phyloP scores from a whole-genome alignment of 2,888 invertebrate species.

The Keiferia lycopersicella region DNA sequence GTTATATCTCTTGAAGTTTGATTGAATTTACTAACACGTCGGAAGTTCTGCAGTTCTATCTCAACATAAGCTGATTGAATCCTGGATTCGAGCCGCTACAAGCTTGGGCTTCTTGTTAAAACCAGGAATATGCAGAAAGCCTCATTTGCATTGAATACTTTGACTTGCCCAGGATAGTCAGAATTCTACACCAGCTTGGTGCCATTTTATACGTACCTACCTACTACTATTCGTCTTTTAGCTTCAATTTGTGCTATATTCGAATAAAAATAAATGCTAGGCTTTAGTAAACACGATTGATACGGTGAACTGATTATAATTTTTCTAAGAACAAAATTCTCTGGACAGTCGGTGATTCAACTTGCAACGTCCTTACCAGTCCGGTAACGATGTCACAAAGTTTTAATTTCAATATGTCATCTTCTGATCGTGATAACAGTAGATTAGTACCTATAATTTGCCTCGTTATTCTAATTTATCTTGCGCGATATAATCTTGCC shows the following conservation, averaged over 20 bases:
- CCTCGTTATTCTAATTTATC: not conserved
- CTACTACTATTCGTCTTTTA: too few species aligned
- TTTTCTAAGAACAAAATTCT: too few species aligned
- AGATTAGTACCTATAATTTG: not conserved
- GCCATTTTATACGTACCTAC: too few species aligned
- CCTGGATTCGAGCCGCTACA: not conserved
- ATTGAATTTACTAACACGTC: conserved; percentile 1
- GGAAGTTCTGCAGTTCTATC: not conserved
- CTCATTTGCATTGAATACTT: not conserved
- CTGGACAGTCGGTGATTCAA: too few species aligned
- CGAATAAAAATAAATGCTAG: too few species aligned
- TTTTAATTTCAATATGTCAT: too few species aligned
- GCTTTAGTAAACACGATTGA: too few species aligned
- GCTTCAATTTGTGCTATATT: too few species aligned
- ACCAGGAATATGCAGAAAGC: conserved; percentile 7
- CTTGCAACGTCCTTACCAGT: too few species aligned
- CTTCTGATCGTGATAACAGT: too few species aligned
- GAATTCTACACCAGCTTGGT: not conserved
- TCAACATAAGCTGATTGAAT: conserved; percentile 9
- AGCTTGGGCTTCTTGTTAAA: not conserved
- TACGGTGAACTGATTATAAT: too few species aligned
- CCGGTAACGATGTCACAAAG: too few species aligned
- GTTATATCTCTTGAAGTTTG: not conserved
- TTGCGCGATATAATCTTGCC: not conserved
- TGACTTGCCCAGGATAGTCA: not conserved